Percentiles rank a stretch among this genome's conserved stretches.
phyloP scores from a whole-genome alignment of 1,140 invertebrate species.

The Bemisia tabaci region DNA sequence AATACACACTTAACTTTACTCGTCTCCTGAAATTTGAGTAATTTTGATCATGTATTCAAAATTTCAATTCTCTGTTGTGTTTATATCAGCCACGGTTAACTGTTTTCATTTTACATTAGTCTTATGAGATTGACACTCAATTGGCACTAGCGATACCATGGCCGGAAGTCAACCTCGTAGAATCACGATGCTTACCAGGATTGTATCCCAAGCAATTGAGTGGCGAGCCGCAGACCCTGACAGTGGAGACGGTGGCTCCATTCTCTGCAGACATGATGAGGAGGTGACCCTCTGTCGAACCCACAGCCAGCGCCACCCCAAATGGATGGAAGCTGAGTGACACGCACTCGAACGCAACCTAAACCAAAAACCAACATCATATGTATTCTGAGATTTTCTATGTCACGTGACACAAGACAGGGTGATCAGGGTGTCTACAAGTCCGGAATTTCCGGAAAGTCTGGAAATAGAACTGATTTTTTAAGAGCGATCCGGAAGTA shows the following conservation, averaged over 20 bases:
- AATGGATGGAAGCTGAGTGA: constrained; percentile 77
- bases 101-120: too few species aligned
- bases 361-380: constrained; percentile 15
- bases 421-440: too few species aligned
- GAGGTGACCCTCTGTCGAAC: constrained; percentile 75
- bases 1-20: too few species aligned
- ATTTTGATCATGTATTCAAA: too few species aligned
- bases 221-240: constrained; percentile 71
- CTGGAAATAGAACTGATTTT: too few species aligned
- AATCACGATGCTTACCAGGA: constrained; percentile 64
- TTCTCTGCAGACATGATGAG: constrained; percentile 69
- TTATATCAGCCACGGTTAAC: too few species aligned
- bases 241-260: constrained; percentile 63
- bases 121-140: too few species aligned
- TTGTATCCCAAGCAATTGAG: constrained; percentile 73
- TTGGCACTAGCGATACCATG: too few species aligned
- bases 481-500: neutral
- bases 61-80: too few species aligned
- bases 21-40: too few species aligned
- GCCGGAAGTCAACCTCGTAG: too few species aligned
- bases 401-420: neutral
- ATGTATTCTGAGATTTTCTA: neutral
- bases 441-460: too few species aligned
- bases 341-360: constrained; percentile 65
- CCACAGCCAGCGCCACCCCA: constrained; percentile 69